Evolutionary conservation across 2,888 invertebrate genomes (phyloP).

Genomic region (Tachystola acroxantha): DNA sequence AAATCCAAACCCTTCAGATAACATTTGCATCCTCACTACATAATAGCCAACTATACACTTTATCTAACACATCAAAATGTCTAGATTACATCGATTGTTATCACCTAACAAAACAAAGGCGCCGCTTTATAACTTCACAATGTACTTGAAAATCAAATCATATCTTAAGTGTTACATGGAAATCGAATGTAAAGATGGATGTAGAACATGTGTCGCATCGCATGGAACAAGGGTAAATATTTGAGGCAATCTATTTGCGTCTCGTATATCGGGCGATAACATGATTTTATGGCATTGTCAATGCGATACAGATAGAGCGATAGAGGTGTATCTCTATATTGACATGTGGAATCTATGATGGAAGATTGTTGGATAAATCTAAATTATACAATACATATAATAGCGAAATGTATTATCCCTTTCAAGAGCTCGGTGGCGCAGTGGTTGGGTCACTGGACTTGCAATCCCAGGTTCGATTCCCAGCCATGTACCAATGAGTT

Average conservation of each 20-base stretch:
- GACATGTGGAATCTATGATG: background rate
- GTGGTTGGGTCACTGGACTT: no score
- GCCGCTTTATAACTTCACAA: conserved; percentile 15
- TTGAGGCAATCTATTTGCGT: conserved; percentile 44
- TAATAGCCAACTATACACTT: background rate
- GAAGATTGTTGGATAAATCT: background rate
- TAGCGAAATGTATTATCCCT: no score
- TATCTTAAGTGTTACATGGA: conserved; percentile 22
- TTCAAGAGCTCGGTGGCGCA: no score
- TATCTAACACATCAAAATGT: conserved; percentile 4
- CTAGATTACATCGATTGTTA: conserved; percentile 6
- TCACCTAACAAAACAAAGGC: conserved; percentile 7
- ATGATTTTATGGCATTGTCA: conserved; percentile 18
- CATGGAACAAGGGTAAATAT: conserved; percentile 47
- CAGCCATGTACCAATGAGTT: no score
- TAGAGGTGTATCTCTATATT: background rate
- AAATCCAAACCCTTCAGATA: background rate
- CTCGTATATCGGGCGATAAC: conserved; percentile 47
- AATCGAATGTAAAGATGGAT: conserved; percentile 31
- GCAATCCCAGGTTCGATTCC: no score
- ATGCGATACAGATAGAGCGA: conserved; percentile 6
- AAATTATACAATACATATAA: no score
- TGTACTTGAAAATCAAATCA: conserved; percentile 28
- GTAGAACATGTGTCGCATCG: conserved; percentile 56
- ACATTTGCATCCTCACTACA: background rate